Conservation (phyloP, 2,113 vertebrate genomes). For the Sebastes fasciatus region DNA sequence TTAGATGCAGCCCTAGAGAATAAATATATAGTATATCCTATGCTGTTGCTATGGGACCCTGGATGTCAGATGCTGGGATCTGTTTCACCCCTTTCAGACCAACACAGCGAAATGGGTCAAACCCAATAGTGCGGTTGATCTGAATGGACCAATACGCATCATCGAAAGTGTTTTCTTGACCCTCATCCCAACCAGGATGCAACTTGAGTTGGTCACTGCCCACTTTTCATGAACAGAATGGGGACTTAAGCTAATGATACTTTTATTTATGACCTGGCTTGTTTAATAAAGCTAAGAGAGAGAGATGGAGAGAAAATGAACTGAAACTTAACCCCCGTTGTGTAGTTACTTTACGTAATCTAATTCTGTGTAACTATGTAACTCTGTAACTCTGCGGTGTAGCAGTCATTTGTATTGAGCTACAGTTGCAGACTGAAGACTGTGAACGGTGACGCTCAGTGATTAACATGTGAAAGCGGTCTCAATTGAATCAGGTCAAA, state of each 20-base stretch:
- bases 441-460: background rate
- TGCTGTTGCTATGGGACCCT: background rate
- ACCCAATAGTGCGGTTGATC: background rate
- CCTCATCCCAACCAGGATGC: too few species aligned
- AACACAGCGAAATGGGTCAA: background rate
- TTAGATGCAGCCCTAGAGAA: background rate
- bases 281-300: background rate
- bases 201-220: too few species aligned
- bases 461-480: constrained; percentile 9
- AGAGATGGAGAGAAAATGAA: background rate
- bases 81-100: background rate
- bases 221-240: too few species aligned
- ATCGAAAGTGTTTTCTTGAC: constrained; percentile 1
- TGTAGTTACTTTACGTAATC: background rate
- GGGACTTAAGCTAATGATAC: too few species aligned
- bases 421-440: background rate
- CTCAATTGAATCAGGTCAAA: constrained; percentile 18
- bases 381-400: background rate
- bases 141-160: background rate
- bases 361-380: background rate
- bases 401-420: background rate
- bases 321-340: background rate
- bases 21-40: background rate
- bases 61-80: background rate
- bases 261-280: background rate